phyloP scores from a whole-genome alignment of 1,140 invertebrate genomes.

The Araneus ventricosus region DNA sequence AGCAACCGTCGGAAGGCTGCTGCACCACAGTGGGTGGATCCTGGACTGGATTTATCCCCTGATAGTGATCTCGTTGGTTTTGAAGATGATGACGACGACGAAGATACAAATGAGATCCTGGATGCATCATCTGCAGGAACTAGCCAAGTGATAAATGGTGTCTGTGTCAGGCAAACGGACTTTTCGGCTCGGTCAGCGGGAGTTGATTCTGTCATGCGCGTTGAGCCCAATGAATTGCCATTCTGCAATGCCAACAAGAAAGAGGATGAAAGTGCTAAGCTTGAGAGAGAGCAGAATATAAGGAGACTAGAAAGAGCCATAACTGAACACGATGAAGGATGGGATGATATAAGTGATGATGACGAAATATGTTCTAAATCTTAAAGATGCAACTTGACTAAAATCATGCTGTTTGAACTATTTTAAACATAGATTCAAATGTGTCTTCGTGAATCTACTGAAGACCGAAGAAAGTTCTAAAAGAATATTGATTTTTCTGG shows the following conservation, averaged over 20 bases:
- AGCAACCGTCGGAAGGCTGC: conserved; percentile 91
- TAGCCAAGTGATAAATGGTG: conserved; percentile 90
- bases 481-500: not conserved
- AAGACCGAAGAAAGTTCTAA: not conserved
- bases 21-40: conserved; percentile 98
- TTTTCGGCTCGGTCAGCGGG: conserved; percentile 69
- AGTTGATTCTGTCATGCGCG: conserved; percentile 75
- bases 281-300: conserved; percentile 75
- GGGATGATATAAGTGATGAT: conserved; percentile 75
- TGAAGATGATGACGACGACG: conserved; percentile 76
- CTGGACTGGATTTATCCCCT: conserved; percentile 88
- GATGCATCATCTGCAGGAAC: conserved; percentile 81
- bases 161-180: conserved; percentile 89
- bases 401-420: not conserved
- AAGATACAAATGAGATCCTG: conserved; percentile 81
- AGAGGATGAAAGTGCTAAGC: conserved; percentile 64
- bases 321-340: conserved; percentile 75
- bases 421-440: not conserved
- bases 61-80: conserved; percentile 74
- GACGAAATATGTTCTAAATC: conserved; percentile 53
- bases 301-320: conserved; percentile 76
- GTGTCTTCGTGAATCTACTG: not conserved
- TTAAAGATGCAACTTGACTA: not conserved
- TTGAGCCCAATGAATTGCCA: conserved; percentile 73
- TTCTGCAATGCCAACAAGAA: conserved; percentile 64